Evolutionary conservation across 2,888 invertebrate genomes (phyloP).

Genomic region (Hetaerina titia): DNA sequence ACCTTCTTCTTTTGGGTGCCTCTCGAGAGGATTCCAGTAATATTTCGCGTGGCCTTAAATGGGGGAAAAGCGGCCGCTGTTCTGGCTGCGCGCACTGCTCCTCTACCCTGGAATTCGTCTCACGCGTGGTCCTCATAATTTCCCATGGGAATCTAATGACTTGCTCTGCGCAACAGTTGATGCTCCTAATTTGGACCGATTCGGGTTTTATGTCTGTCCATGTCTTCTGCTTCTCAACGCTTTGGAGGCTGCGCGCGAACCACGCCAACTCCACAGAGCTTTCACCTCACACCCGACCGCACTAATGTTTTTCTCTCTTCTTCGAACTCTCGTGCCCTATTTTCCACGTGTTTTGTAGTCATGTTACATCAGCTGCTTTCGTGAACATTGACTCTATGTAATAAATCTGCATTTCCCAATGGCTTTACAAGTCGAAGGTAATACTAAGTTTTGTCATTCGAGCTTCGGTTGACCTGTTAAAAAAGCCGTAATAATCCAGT

Average conservation of each 20-base stretch:
- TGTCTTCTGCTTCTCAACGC: background rate
- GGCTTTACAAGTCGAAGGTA: too few relatives aligned
- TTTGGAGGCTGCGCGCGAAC: background rate
- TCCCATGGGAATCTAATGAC: background rate
- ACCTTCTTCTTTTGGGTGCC: too few relatives aligned
- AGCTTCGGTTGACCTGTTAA: too few relatives aligned
- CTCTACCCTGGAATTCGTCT: background rate
- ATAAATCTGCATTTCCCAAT: too few relatives aligned
- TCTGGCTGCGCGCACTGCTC: background rate
- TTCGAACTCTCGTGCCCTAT: background rate
- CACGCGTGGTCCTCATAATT: background rate
- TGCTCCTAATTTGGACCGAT: background rate
- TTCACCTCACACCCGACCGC: too few relatives aligned
- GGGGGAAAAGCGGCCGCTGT: background rate
- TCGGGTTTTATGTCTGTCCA: background rate
- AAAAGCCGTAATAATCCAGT: too few relatives aligned
- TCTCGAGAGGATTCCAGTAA: too few relatives aligned
- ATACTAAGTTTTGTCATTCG: too few relatives aligned
- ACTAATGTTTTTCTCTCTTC: background rate
- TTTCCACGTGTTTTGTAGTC: background rate
- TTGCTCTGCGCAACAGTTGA: background rate
- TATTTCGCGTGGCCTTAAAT: background rate
- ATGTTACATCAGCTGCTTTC: too few relatives aligned
- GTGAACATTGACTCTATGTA: too few relatives aligned
- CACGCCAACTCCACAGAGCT: background rate